Evolutionary conservation across 1,140 invertebrate species (phyloP), one percentile per base, ranked within the genome.

Genomic region (Glossosoma conforme): DNA sequence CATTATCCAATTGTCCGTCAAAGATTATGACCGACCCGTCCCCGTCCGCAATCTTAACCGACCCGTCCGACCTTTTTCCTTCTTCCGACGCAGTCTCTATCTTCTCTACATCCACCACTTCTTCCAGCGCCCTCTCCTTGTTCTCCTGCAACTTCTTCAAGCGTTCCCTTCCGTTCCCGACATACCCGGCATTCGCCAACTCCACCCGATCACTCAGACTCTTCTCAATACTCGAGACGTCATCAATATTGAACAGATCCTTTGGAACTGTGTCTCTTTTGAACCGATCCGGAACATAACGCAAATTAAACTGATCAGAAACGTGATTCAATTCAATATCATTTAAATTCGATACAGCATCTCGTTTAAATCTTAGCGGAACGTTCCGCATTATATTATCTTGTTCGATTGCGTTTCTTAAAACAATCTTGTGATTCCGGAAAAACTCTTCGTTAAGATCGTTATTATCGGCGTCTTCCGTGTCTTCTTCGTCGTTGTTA

Each of bases 1-100:
- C 76, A 10, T 81, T 76, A 61, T 91, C 85, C 20, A 92, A 71
- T 33, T 72, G 73, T 0, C 89, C 88, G 66, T 93, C 89, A 53
- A 73, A 54, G 25, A 58, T 44, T 37, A 28, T 11, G 30, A 33
- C n/a, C 6, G 19, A 25, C 8, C 8, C 28, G 17, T 49, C 24
- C n/a, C 24, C 24, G 24, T 6, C 6, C 6, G n/a, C 24, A 28
- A 28, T 6, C 24, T 6, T 6, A 6, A 28, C 6, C 6, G 24
- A n/a, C 24, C n/a, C 6, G 6, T 28, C 24, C n/a, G n/a, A 8
- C 6, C 24, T 28, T n/a, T 28, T 28, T 28, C 22, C 37, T 35
- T 43, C 46, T 17, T 15, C 5, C 9, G 24, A 24, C 11, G 14
- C 35, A 40, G 15, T 15, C 10, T 44, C 25, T 11, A 17, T 21